Base-by-base conservation (phyloP, 2,797 vertebrate species). In the Anguilla megastoma region DNA sequence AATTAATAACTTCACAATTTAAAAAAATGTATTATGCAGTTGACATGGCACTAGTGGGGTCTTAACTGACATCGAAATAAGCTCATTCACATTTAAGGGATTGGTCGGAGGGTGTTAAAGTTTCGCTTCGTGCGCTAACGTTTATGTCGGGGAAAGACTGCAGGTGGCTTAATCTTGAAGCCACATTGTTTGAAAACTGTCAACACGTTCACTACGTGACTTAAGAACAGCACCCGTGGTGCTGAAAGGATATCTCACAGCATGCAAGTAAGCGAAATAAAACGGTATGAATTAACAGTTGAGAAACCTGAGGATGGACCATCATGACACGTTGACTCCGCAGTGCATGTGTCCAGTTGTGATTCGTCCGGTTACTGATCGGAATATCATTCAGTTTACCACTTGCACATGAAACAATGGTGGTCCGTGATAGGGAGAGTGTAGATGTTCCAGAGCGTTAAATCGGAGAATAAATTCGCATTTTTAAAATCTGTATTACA, bases 181-280 rank as follows among this genome's bases (percentile, higher is more conserved):
- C 85, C 41, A n/a, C 63, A 21, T 48, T n/a, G 24, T 86, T 41
- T 27, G 66, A 74, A 74, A 71, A 36, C 63, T 76, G 85, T 41
- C 33, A 41, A 79, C 74, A 36, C 33, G 74, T 36, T 45, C 16
- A 27, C 30, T 41, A 21, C 12, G 33, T 18, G 16, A 36, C 3
- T 41, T 8, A 74, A 74, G 86, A 82, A 87, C 87, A 83, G 88
- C 71, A 16, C 83, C 27, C 82, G 18, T 66, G 69, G 88, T 85
- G 86, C 87, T 89, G 86, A 82, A 82, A 18, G 88, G 58, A 74
- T 85, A 85, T 88, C 87, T 86, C 60, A 41, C 24, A 24, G 8
- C 5, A 45, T 3, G 18, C 76, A 45, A 21, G 18, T 45, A 24
- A n/a, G 9, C 41, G 45, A 50, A 82, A n/a, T n/a, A 50, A 24